Percentiles rank a stretch among this genome's conserved stretches.
Conservation (phyloP, 64 coral and sea anemone genomes). For the Montipora sp. region DNA sequence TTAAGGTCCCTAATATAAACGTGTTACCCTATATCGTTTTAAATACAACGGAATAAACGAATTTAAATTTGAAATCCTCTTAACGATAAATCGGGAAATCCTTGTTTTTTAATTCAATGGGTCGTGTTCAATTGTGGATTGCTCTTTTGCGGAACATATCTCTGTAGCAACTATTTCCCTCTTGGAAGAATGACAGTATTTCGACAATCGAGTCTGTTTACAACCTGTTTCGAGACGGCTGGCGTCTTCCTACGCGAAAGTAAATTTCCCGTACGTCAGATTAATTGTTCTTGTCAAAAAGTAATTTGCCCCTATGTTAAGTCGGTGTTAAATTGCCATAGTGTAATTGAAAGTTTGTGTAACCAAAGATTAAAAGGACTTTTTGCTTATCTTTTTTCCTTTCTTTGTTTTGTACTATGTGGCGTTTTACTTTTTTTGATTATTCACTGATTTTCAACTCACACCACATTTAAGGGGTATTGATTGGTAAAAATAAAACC, state of each 20-base stretch:
- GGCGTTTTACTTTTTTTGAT: too few relatives aligned
- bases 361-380: background rate
- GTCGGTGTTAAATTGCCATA: slow-evolving; percentile 7
- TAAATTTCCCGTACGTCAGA: background rate
- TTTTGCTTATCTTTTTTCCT: too few relatives aligned
- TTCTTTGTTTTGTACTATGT: too few relatives aligned
- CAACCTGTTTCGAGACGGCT: background rate
- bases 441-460: too few relatives aligned
- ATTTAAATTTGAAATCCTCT: background rate
- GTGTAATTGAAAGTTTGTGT: background rate
- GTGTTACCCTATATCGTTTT: too few relatives aligned
- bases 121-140: background rate
- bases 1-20: too few relatives aligned
- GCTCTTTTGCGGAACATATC: background rate
- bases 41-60: too few relatives aligned
- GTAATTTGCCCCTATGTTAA: background rate
- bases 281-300: slow-evolving; percentile 5
- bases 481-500: too few relatives aligned
- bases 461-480: too few relatives aligned
- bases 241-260: background rate
- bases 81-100: background rate
- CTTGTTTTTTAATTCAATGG: background rate
- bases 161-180: background rate
- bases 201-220: background rate
- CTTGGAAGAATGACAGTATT: background rate